These are phyloP conservation scores for Onychostruthus taczanowskii DNA, from an alignment of 2,113 vertebrate genomes.

Conservation along the genomic window DNA sequence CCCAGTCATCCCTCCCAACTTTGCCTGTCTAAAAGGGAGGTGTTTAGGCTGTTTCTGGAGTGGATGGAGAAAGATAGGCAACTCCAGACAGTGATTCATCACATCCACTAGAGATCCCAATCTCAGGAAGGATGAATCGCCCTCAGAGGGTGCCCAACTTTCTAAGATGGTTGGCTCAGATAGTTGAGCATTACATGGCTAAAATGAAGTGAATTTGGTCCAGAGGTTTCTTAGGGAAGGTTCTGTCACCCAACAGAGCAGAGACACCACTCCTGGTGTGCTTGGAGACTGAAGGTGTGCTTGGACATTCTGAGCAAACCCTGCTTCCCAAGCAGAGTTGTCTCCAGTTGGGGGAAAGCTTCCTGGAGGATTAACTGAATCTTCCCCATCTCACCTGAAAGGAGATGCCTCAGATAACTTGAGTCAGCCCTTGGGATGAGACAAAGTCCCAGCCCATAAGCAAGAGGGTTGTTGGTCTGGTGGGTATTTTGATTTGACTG, in stretches of 20 bases:
- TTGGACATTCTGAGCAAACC: background rate
- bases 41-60: constrained; percentile 27
- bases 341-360: background rate
- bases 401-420: background rate
- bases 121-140: constrained; percentile 55
- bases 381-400: background rate
- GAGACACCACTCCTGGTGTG: background rate
- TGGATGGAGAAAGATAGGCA: constrained; percentile 30
- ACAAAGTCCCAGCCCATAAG: background rate
- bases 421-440: background rate
- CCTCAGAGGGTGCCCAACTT: constrained; percentile 13
- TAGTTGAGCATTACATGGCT: background rate
- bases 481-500: background rate
- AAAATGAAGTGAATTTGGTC: background rate
- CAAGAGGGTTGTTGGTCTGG: background rate
- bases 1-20: background rate
- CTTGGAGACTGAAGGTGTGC: background rate
- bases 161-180: constrained; percentile 10
- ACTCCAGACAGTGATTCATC: constrained; percentile 63
- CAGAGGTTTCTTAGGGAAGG: background rate
- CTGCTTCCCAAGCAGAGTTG: background rate
- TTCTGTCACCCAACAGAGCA: background rate
- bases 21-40: background rate
- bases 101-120: constrained; percentile 48
- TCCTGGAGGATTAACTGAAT: background rate